These are phyloP conservation scores for Unio pictorum DNA, from an alignment of 2,888 invertebrate species.

Conservation along the genomic window DNA sequence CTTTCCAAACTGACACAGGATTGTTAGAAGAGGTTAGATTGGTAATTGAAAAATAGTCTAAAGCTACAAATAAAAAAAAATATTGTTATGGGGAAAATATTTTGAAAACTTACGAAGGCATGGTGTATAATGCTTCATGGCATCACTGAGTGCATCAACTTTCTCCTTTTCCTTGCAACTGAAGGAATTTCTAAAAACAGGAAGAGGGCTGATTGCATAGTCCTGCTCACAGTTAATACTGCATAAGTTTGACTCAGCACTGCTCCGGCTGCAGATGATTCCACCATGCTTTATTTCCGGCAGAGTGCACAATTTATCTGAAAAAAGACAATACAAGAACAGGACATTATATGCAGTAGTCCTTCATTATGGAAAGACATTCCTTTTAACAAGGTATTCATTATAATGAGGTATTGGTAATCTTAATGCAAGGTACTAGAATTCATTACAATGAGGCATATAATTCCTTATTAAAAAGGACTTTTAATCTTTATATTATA, in stretches of 20 bases:
- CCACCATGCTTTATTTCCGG: conserved; percentile 54
- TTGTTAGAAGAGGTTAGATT: too few relatives aligned
- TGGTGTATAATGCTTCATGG: conserved; percentile 45
- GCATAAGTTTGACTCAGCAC: conserved; percentile 27
- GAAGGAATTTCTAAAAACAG: conserved; percentile 45
- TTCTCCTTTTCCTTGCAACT: conserved; percentile 47
- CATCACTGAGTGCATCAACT: conserved; percentile 36
- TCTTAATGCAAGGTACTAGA: too few relatives aligned
- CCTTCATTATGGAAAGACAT: conserved; percentile 1
- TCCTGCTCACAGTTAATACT: conserved; percentile 49
- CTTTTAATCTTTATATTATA: too few relatives aligned
- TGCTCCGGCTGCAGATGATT: conserved; percentile 47
- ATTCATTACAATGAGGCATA: too few relatives aligned
- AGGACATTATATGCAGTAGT: too few relatives aligned
- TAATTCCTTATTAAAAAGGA: too few relatives aligned
- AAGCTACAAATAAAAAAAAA: too few relatives aligned
- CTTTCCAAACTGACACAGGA: too few relatives aligned
- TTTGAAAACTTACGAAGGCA: conserved; percentile 47
- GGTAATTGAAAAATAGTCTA: too few relatives aligned
- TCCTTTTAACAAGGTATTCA: not conserved
- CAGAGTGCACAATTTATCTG: conserved; percentile 51
- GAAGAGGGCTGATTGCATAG: conserved; percentile 51
- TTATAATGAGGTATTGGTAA: too few relatives aligned
- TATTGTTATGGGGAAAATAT: too few relatives aligned
- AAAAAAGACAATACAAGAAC: not conserved